Percentiles rank a stretch among this genome's conserved stretches.
Conservation (phyloP, 2,888 invertebrate genomes). For the Rotaria magnacalcarata region DNA sequence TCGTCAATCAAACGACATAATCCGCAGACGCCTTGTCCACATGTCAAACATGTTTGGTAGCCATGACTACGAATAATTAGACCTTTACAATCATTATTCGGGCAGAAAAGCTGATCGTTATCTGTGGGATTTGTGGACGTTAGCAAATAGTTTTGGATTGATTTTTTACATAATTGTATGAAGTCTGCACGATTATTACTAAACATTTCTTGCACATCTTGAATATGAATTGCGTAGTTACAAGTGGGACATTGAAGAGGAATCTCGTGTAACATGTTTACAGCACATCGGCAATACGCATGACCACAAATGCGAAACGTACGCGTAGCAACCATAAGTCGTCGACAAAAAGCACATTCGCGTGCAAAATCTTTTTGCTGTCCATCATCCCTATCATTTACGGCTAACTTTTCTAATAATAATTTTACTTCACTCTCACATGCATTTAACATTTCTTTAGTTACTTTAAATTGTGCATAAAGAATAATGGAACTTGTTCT, state of each 20-base stretch:
- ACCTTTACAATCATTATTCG: not conserved
- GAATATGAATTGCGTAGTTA: not conserved
- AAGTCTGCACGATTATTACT: not conserved
- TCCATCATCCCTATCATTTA: not conserved
- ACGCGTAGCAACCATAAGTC: not conserved
- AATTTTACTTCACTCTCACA: not conserved
- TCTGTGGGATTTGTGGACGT: not conserved
- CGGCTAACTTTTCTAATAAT: not conserved
- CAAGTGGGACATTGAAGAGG: not conserved
- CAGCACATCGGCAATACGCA: not conserved
- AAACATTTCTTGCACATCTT: not conserved
- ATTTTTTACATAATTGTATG: not conserved
- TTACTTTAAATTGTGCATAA: not conserved
- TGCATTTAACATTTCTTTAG: not conserved
- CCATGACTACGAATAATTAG: not conserved
- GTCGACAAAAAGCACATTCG: not conserved
- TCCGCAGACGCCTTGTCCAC: not conserved
- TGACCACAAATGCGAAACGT: constrained; percentile 11
- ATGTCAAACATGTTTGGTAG: not conserved
- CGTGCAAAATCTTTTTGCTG: not conserved
- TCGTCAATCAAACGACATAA: not conserved
- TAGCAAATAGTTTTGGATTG: not conserved
- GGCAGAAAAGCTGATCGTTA: not conserved
- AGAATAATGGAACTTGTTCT: constrained; percentile 6
- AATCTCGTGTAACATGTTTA: not conserved